These are phyloP conservation scores for Channallabes apus DNA, from an alignment of 2,797 vertebrate species.

Conservation along the genomic window DNA sequence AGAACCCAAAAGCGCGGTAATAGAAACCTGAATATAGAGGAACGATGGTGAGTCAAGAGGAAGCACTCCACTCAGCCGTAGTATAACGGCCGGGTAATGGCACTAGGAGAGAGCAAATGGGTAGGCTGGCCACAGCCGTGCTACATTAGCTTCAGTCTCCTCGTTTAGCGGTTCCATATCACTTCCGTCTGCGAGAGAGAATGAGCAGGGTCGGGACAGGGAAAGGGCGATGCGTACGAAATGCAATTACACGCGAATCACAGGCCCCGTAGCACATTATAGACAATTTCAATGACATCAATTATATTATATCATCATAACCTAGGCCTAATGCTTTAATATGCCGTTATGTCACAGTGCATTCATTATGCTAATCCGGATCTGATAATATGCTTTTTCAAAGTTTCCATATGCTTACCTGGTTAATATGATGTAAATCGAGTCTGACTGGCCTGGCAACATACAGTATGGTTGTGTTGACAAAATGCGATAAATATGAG, in stretches of 20 bases:
- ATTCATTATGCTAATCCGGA: slow-evolving; percentile 36
- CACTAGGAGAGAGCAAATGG: slow-evolving; percentile 9
- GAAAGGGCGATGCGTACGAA: slow-evolving; percentile 16
- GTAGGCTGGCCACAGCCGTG: slow-evolving; percentile 9
- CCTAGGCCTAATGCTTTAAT: slow-evolving; percentile 36
- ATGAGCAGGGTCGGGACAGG: slow-evolving; percentile 9
- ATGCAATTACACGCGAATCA: slow-evolving; percentile 36
- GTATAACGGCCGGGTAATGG: slow-evolving; percentile 58
- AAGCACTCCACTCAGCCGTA: background rate
- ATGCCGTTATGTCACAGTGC: slow-evolving; percentile 5
- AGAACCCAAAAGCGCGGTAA: background rate
- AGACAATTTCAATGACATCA: slow-evolving; percentile 28
- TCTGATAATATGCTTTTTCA: background rate
- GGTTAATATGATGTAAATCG: background rate
- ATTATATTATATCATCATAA: slow-evolving; percentile 16
- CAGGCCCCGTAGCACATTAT: slow-evolving; percentile 24
- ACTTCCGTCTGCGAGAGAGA: slow-evolving; percentile 52
- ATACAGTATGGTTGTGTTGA: background rate
- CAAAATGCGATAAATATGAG: background rate
- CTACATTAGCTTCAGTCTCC: slow-evolving; percentile 55
- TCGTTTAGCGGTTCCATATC: slow-evolving; percentile 57
- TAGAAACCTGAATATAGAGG: background rate
- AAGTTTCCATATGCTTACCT: slow-evolving; percentile 19
- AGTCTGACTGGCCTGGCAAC: background rate
- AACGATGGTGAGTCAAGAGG: background rate